Evolutionary conservation across 2,113 vertebrate species (phyloP), one percentile per base, ranked within the genome.

Genomic region (Chaenogobius annularis): DNA sequence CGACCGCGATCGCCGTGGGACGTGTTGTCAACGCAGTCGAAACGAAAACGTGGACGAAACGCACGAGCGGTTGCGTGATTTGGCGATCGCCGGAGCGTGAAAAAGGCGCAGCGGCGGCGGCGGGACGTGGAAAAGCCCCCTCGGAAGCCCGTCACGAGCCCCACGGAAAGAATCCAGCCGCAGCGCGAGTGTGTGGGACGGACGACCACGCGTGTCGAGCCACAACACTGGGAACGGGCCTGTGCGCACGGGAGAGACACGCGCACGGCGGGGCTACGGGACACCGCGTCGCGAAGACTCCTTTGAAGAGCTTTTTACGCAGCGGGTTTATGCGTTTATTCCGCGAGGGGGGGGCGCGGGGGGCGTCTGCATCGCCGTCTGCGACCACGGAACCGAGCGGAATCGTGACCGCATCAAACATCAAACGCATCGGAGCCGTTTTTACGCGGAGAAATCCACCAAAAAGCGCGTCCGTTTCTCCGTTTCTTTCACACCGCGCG

Each of bases 401-500:
- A 71, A 75, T 90, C 87, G 86, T 88, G 88, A 90, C 84, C 81
- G 26, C 43, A 72, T 44, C 43, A 71, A 59, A 76, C 59, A 48
- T 0, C 0, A 6, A 63, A 14, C 46, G 10, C 22, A 12, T 37
- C 31, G 17, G 10, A 62, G 10, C 31, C n/a, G 3, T 66, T 46
- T 64, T 65, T 46, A 68, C 23, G 8, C 44, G 23, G 0, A 8
- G 40, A 43, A 43, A 43, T 3, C 40, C 2, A 7, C 10, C 7
- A 3, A 8, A 31, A 31, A 31, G 26, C 26, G 26, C 26, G 26
- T 31, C 2, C 26, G 26, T 31, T 1, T 31, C 26, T 4, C 2
- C 26, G 37, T 3, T 40, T 40, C 37, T 40, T 7, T 40, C 37
- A 40, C 37, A 35, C 35, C 35, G 35, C 6, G 35, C 35, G 35